phyloP scores from a whole-genome alignment of 2,113 vertebrate species.

The Atractosteus spatula region DNA sequence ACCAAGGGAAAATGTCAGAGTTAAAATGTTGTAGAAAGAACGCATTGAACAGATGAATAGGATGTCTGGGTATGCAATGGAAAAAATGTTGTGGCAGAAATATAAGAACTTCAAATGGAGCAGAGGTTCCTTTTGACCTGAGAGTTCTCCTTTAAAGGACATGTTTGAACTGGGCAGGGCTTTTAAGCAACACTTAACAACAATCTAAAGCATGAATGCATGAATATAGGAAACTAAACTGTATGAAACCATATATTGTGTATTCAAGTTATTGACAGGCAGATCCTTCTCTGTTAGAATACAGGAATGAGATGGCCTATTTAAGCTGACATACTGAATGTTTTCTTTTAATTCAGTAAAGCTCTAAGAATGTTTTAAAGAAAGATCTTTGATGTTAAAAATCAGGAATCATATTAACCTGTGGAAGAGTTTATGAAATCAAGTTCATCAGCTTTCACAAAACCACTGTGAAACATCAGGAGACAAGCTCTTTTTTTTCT shows the following conservation, averaged over 20 bases:
- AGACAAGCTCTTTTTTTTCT: too few relatives aligned
- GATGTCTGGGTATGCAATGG: background rate
- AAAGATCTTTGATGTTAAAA: conserved; percentile 14
- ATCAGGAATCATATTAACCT: conserved; percentile 20
- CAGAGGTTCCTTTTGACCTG: background rate
- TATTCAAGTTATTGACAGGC: conserved; percentile 8
- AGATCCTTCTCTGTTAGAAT: background rate
- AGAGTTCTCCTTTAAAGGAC: background rate
- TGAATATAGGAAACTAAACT: conserved; percentile 3
- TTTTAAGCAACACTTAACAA: conserved; percentile 14
- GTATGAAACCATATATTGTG: background rate
- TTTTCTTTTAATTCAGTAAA: conserved; percentile 10
- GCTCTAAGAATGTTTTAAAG: background rate
- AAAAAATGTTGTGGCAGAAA: background rate
- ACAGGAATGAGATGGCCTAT: background rate
- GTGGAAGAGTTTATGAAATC: conserved; percentile 1
- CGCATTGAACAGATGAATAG: background rate
- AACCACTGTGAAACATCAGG: too few relatives aligned
- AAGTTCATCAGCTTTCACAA: background rate
- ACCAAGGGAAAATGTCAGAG: background rate
- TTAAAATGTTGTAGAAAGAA: background rate
- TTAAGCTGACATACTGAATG: background rate
- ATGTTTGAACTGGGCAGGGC: background rate
- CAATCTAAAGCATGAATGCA: conserved; percentile 15
- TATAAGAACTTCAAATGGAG: background rate